phyloP scores from a whole-genome alignment of 2,888 invertebrate genomes.

The Elegia similella region DNA sequence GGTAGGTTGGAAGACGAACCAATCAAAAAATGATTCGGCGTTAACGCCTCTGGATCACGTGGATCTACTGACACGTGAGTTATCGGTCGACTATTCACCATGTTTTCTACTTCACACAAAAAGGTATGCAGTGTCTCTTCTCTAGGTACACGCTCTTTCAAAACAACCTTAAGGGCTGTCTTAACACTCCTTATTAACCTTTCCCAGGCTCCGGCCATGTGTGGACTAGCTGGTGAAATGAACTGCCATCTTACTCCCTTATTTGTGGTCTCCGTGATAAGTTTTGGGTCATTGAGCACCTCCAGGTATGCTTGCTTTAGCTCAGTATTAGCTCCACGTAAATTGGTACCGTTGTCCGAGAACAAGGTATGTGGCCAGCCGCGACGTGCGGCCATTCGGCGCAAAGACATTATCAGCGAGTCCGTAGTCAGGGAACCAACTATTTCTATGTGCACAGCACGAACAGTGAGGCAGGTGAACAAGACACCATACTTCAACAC shows the following conservation, averaged over 20 bases:
- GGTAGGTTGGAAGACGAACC: conserved; percentile 2
- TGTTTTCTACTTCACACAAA: too few species aligned
- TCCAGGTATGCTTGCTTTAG: neutral
- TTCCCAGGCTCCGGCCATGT: too few species aligned
- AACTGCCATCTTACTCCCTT: too few species aligned
- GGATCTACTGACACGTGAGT: neutral
- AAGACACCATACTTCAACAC: conserved; percentile 23
- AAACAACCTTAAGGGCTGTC: too few species aligned
- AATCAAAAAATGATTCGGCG: conserved; percentile 8
- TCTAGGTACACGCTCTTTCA: too few species aligned
- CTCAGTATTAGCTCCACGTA: neutral
- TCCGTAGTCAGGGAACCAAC: conserved; percentile 25
- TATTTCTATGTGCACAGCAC: conserved; percentile 29
- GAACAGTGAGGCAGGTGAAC: conserved; percentile 29
- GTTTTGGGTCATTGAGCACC: too few species aligned
- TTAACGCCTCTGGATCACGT: neutral
- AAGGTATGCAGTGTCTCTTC: too few species aligned
- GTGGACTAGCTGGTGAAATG: too few species aligned
- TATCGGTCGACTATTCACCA: too few species aligned
- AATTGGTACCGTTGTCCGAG: conserved; percentile 24
- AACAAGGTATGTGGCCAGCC: conserved; percentile 26
- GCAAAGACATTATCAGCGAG: conserved; percentile 29
- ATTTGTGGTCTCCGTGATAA: too few species aligned
- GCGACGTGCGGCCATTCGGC: conserved; percentile 29
- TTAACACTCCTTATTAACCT: too few species aligned